These are phyloP conservation scores for Eueremaeus valkanovi DNA, from an alignment of 2,888 invertebrate genomes.

Conservation along the genomic window DNA sequence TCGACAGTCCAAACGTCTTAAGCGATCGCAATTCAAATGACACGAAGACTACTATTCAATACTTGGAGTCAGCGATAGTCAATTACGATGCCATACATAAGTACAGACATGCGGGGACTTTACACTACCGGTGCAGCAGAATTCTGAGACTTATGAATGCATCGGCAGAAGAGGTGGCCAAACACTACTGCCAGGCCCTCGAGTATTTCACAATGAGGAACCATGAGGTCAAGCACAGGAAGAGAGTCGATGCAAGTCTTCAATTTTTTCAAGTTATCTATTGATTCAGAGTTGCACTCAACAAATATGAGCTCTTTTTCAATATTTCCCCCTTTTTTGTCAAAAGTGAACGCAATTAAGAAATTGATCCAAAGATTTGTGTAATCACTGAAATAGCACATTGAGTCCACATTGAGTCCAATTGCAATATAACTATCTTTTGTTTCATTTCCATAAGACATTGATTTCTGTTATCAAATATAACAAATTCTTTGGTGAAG, in stretches of 20 bases:
- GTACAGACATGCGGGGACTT: conserved; percentile 39
- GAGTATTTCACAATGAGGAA: conserved; percentile 40
- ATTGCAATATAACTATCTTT: too few species aligned
- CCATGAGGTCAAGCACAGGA: conserved; percentile 39
- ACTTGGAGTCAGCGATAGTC: conserved; percentile 38
- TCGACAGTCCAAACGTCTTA: conserved; percentile 23
- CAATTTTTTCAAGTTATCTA: neutral
- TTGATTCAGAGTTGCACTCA: too few species aligned
- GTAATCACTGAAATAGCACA: too few species aligned
- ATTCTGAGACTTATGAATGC: conserved; percentile 35
- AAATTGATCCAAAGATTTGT: too few species aligned
- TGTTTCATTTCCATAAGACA: neutral
- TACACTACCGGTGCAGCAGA: conserved; percentile 37
- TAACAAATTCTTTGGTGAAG: too few species aligned
- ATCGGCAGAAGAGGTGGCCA: conserved; percentile 34
- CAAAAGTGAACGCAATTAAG: too few species aligned
- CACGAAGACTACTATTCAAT: conserved; percentile 30
- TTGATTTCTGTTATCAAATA: too few species aligned
- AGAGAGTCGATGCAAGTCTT: conserved; percentile 37
- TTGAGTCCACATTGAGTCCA: too few species aligned
- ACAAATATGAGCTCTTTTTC: neutral
- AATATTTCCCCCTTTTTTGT: neutral
- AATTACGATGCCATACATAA: conserved; percentile 41
- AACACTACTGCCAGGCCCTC: conserved; percentile 36
- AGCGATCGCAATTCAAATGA: conserved; percentile 13